Evolutionary conservation across 2,113 vertebrate genomes (phyloP), one percentile per base, ranked within the genome.

Genomic region (Pygoscelis antarcticus): DNA sequence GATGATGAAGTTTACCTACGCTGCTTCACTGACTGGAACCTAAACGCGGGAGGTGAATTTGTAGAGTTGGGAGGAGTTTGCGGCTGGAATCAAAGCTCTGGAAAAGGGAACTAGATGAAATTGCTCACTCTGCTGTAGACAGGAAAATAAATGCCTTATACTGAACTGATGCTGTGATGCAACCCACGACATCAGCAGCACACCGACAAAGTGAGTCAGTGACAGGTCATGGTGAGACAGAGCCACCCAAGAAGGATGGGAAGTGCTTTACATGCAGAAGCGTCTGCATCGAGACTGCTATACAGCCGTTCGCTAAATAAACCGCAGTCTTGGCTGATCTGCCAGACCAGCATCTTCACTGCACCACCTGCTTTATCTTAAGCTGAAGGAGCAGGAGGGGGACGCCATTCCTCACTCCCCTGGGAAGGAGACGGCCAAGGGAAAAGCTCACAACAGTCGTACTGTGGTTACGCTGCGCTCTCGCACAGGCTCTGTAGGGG

Each of bases 391-490:
- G 64, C 30, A 40, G 42, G 8, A 77, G 34, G 5, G 10, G 21
- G 46, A 69, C 69, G 11, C 52, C 18, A 0, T 16, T 34, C 70
- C 65, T n/a, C 46, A 5, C 47, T 18, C 22, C 17, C 65, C 29
- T 21, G 23, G 42, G 29, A 52, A 57, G 76, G 55, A 29, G 74
- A 36, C 1, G 26, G 38, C 60, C 29, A 16, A 75, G 42, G 5
- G 17, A 16, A 52, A 27, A 23, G 57, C 75, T 61, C 38, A 3
- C 5, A 7, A 13, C 13, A 3, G 9, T 3, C 4, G 0, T 1
- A 2, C 34, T 2, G 34, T 21, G 54, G 51, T 6, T 19, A 19
- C 3, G 2, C 36, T 10, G 16, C 23, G 2, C 32, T 15, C 64
- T 52, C 6, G 1, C 40, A 10, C 15, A 1, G 44, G 16, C 15